Base-by-base conservation (phyloP, 2,797 vertebrate genomes). In the Prunella strophiata region DNA sequence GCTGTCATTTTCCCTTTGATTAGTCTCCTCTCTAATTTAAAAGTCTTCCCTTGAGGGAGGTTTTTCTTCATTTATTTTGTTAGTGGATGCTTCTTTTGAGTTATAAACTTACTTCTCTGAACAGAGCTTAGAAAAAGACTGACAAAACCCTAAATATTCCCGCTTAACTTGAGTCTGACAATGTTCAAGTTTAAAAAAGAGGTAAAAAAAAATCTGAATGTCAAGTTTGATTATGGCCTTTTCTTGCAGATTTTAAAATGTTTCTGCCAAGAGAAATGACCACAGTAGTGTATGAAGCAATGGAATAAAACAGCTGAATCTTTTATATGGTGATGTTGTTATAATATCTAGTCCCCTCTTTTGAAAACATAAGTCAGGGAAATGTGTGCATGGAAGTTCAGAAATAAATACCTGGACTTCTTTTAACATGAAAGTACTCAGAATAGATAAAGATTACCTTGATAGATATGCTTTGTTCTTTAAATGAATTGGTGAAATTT, bases 181-280 rank as follows among this genome's bases (percentile, higher is more conserved):
- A 20, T 29, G 22, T 65, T 73, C 47, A 89, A 59, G 29, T 65
- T 79, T 9, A 7, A 45, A 81, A 47, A 50, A 57, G 6, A 40
- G 38, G 23, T 17, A 10, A 36, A 38, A 51, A 4, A 13, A 4
- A 27, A 26, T 74, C 43, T 51, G 38, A 79, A 93, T 70, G 47
- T 79, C 59, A 94, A 40, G 34, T 34, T 72, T 59, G 20, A 66
- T 94, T 88, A 57, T 85, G 48, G 9, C 57, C 23, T 85, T 77
- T 85, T 85, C 61, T 86, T 93, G 30, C n/a, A 90, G 59, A 32
- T 76, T 94, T 84, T 58, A 62, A 95, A 93, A 77, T 89, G 48
- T 54, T 52, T 67, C 34, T 94, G 89, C 89, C 88, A 90, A 88
- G 63, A 86, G 76, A 71, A 88, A 59, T 93, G 77, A 92, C 85